Evolutionary conservation across 2,113 vertebrate species (phyloP), one percentile per base, ranked within the genome.

Genomic region (Sterna hirundo): DNA sequence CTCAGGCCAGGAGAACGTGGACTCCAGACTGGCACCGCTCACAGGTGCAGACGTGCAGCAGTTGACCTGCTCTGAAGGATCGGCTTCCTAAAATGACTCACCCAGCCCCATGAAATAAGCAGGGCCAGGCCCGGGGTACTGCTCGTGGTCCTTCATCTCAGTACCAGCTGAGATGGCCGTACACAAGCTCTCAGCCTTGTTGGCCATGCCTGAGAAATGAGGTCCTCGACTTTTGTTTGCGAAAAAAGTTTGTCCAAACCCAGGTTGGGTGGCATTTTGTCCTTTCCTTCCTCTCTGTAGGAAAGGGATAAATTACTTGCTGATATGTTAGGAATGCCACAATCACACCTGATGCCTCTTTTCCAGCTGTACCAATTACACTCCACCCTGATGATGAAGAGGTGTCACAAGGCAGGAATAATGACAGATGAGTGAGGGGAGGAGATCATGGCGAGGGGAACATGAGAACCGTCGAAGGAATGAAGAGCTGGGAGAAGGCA

Each of bases 281-380:
- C 61, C 46, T 66, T 78, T 44, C 51, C 64, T 82, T 79, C 77
- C 25, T 46, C 71, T 55, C 46, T 9, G 62, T 23, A 84, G 88
- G 79, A 76, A 71, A 93, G 74, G n/a, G 55, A 10, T 47, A 51
- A 87, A 66, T 51, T 19, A 13, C 14, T 8, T 3, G 13, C 52
- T 81, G 83, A 91, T 60, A 46, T 77, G 79, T 76, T 11, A 70
- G 87, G 88, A 91, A 93, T 70, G 61, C 57, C 91, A 65, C 68
- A n/a, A 80, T 87, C 79, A 70, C 78, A 38, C 40, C 83, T 88
- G 68, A 11, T 60, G 87, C 52, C 74, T 93, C 68, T 93, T 46
- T 46, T 61, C 44, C 83, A 91, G 88, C 91, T 93, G 83, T 93
- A 91, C 91, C 91, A 91, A 95, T 95, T 95, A 91, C 46, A 34